Evolutionary conservation across 2,797 vertebrate genomes (phyloP).

Genomic region (Sebastes melanostomus): DNA sequence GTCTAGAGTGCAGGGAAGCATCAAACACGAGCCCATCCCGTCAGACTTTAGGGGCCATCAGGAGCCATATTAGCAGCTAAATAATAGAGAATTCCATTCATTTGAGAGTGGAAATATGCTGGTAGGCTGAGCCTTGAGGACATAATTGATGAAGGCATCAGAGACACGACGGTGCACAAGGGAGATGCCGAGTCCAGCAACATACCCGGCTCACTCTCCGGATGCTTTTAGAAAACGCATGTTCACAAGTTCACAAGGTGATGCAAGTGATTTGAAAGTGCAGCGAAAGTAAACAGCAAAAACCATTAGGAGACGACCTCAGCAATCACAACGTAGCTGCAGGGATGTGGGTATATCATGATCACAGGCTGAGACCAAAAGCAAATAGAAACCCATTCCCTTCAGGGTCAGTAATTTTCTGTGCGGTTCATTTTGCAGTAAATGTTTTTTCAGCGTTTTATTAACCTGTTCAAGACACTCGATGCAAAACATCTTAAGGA

Average conservation of each 20-base stretch:
- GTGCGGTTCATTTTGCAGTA: constrained; percentile 41
- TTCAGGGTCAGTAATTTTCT: constrained; percentile 65
- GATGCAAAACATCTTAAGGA: constrained; percentile 21
- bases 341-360: constrained; percentile 53
- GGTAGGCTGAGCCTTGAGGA: constrained; percentile 27
- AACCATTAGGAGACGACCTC: constrained; percentile 50
- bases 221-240: constrained; percentile 48
- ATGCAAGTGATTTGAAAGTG: constrained; percentile 49
- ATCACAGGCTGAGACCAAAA: constrained; percentile 61
- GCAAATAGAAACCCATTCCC: constrained; percentile 60
- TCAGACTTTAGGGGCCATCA: constrained; percentile 56
- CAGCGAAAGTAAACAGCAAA: constrained; percentile 49
- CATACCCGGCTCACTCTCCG: constrained; percentile 13
- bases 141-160: constrained; percentile 53
- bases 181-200: neutral
- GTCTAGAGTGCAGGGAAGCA: constrained; percentile 71
- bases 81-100: constrained; percentile 67
- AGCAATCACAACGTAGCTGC: constrained; percentile 56
- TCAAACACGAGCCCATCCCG: constrained; percentile 51
- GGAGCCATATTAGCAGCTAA: constrained; percentile 63
- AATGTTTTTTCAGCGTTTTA: constrained; percentile 41
- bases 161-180: neutral
- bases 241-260: constrained; percentile 45
- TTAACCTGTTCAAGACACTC: constrained; percentile 38
- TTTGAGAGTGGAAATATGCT: constrained; percentile 56